Evolutionary conservation across 2,888 invertebrate species (phyloP).

Genomic region (Tenthredo mesomela): DNA sequence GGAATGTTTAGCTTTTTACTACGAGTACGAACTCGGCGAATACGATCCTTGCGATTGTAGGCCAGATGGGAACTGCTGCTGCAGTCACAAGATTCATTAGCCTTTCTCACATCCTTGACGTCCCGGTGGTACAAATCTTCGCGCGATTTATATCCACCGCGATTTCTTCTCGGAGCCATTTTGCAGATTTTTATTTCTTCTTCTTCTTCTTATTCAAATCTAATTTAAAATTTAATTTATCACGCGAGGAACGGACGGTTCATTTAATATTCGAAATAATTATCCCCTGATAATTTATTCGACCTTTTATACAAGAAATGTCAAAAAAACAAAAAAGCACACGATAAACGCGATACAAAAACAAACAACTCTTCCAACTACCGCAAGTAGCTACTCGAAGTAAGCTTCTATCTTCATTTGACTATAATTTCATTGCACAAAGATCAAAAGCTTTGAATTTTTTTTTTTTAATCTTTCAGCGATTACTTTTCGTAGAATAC

Average conservation of each 20-base stretch:
- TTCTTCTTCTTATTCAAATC: too few relatives aligned
- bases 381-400: not conserved
- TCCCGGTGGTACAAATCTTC: not conserved
- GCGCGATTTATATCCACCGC: not conserved
- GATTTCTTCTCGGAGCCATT: conserved; percentile 17
- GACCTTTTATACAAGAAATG: conserved; percentile 3
- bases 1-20: conserved; percentile 55
- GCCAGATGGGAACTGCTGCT: not conserved
- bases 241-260: not conserved
- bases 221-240: not conserved
- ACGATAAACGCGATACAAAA: not conserved
- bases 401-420: not conserved
- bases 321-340: not conserved
- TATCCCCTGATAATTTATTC: conserved; percentile 12
- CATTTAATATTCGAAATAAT: not conserved
- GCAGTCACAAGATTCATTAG: not conserved
- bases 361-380: not conserved
- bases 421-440: not conserved
- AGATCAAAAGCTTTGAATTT: not conserved
- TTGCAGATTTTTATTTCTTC: not conserved
- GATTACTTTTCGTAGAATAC: not conserved
- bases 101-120: not conserved
- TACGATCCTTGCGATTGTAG: not conserved
- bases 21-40: conserved; percentile 20
- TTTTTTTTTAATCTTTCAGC: too few relatives aligned